Evolutionary conservation across 1,140 invertebrate species (phyloP), one percentile per base, ranked within the genome.

Genomic region (Diuraphis noxia): DNA sequence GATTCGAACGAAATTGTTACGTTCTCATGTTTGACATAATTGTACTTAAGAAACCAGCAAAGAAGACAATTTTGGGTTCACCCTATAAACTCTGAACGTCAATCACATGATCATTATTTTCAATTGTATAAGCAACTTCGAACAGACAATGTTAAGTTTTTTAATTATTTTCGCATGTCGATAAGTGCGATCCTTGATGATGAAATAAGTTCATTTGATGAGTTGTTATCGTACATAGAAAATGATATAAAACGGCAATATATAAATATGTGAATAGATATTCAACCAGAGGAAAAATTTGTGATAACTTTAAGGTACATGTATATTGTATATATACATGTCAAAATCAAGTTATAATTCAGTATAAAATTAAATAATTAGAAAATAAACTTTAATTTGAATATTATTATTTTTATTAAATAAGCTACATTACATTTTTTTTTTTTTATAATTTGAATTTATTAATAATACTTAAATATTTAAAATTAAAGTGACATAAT

Each of bases 201-300:
- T n/a, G n/a, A n/a, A n/a, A n/a, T n/a, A n/a, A 82, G 9, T 30
- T 41, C 23, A 41, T 84, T 84, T 41, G 81, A 84, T 41, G 81
- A 84, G 40, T 41, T 84, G 7, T 36, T 86, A 86, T 49, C n/a
- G 2, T 86, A 86, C 84, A 49, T 86, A 34, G 7, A 34, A 86
- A 86, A 86, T 36, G 17, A 92, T 38, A 94, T 93, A 92, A 91
- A 92, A 88, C 93, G 93, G 93, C 40, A 93, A 92, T 92, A 94
- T 92, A 94, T 93, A 77, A 88, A 92, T 41, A 93, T 94, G 93
- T 92, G 94, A 92, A 82, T 91, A 92, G 92, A 93, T 81, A 94
- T 94, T 91, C 92, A 93, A 81, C 92, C 93, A 82, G 92, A 94
- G 86, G 93, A 94, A 92, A 92, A 93, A 88, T 93, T 94, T 34